A percentile compares a stretch with the other conserved stretches of the same genome.
phyloP scores from a whole-genome alignment of 2,888 invertebrate genomes.

The Idaea aversata region DNA sequence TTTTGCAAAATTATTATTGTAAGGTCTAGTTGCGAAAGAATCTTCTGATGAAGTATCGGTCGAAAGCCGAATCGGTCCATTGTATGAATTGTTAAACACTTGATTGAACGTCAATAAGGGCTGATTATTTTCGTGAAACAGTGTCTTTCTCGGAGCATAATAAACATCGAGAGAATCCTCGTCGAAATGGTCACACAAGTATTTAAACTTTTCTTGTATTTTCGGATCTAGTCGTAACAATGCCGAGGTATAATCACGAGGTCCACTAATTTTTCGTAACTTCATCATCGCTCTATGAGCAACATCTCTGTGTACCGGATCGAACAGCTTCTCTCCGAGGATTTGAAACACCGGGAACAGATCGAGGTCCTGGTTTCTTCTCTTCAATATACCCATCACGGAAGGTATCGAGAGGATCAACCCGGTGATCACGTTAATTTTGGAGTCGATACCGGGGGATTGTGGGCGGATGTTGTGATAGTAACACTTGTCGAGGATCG shows the following conservation, averaged over 20 bases:
- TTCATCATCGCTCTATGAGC: slow-evolving; percentile 85
- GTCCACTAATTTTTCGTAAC: slow-evolving; percentile 84
- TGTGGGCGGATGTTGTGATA: slow-evolving; percentile 78
- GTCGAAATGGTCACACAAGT: slow-evolving; percentile 67
- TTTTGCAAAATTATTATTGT: slow-evolving; percentile 77
- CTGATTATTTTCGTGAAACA: slow-evolving; percentile 48
- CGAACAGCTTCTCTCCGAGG: slow-evolving; percentile 78
- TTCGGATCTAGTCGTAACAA: slow-evolving; percentile 65
- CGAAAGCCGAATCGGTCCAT: slow-evolving; percentile 56
- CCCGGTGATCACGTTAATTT: slow-evolving; percentile 82
- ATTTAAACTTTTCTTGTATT: slow-evolving; percentile 76
- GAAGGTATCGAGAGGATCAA: slow-evolving; percentile 84
- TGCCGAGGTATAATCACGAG: slow-evolving; percentile 82
- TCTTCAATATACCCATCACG: slow-evolving; percentile 78
- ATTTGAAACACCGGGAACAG: slow-evolving; percentile 76
- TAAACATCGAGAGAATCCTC: slow-evolving; percentile 74
- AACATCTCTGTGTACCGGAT: slow-evolving; percentile 82
- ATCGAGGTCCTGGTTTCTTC: slow-evolving; percentile 70
- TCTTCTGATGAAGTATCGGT: slow-evolving; percentile 82
- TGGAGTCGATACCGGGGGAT: slow-evolving; percentile 73
- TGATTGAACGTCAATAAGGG: slow-evolving; percentile 63
- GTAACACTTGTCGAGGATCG: slow-evolving; percentile 83
- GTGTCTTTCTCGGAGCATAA: slow-evolving; percentile 62
- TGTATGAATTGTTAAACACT: slow-evolving; percentile 50
- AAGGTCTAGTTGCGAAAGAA: slow-evolving; percentile 66